Conservation (phyloP, 1,140 invertebrate species). For the Homalodisca vitripennis region DNA sequence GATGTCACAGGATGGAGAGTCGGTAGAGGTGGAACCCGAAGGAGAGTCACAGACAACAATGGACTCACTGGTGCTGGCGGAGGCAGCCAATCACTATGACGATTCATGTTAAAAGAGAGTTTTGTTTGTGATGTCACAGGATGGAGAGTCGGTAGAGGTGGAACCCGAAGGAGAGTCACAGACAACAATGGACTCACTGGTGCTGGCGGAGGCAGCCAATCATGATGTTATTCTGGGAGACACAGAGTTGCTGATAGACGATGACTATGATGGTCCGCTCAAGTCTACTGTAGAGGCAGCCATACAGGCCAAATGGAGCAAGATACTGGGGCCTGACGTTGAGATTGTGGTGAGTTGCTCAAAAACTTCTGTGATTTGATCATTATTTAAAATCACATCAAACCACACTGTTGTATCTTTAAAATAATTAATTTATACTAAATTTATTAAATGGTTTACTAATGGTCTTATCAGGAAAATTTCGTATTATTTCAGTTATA, state of each 20-base stretch:
- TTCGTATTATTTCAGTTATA: too few relatives aligned
- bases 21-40: conserved; percentile 64
- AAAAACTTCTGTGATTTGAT: too few relatives aligned
- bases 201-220: conserved; percentile 61
- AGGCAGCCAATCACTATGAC: conserved; percentile 79
- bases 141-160: conserved; percentile 59
- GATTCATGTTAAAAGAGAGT: too few relatives aligned
- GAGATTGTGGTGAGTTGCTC: conserved; percentile 66
- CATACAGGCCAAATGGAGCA: conserved; percentile 69
- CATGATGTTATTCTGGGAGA: conserved; percentile 57
- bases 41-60: conserved; percentile 92
- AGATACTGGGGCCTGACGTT: conserved; percentile 62
- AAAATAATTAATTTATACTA: too few relatives aligned
- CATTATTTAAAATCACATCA: too few relatives aligned
- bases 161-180: conserved; percentile 82
- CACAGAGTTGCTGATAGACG: conserved; percentile 67
- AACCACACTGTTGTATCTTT: too few relatives aligned
- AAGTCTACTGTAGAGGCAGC: conserved; percentile 58
- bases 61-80: conserved; percentile 54
- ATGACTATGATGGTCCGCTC: conserved; percentile 55
- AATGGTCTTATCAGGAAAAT: too few relatives aligned
- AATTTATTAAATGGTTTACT: too few relatives aligned
- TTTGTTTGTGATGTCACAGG: too few relatives aligned
- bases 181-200: conserved; percentile 77
- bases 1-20: conserved; percentile 52